These are phyloP conservation scores for Psylliodes chrysocephalus DNA, from an alignment of 2,888 invertebrate genomes.

Conservation along the genomic window DNA sequence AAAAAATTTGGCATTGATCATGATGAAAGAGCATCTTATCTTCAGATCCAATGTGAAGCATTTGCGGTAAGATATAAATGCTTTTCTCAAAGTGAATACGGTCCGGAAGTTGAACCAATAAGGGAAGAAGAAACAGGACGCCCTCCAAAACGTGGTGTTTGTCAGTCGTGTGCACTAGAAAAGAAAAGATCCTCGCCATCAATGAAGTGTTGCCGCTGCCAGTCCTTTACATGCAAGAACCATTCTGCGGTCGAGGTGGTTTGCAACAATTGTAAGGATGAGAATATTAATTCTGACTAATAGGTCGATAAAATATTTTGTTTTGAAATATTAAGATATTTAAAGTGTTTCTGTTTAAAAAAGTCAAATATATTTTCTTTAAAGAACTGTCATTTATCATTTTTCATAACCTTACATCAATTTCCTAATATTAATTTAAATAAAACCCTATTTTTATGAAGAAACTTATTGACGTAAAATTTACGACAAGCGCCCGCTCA, in stretches of 20 bases:
- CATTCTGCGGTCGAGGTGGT: constrained; percentile 39
- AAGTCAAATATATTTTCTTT: constrained; percentile 8
- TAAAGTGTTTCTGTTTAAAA: constrained; percentile 9
- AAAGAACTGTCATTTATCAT: constrained; percentile 6
- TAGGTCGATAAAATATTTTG: background rate
- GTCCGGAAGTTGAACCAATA: constrained; percentile 6
- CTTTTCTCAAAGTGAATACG: no score
- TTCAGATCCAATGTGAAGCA: no score
- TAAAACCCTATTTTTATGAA: no score
- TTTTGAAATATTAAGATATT: constrained; percentile 12
- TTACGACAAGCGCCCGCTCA: no score
- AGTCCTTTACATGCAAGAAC: constrained; percentile 37
- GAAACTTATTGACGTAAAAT: no score
- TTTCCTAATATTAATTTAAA: constrained; percentile 3
- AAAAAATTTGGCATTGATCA: no score
- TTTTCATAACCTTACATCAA: constrained; percentile 14
- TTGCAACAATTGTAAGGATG: constrained; percentile 34
- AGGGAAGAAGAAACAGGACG: constrained; percentile 5
- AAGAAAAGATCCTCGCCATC: constrained; percentile 17
- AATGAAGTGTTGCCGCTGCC: constrained; percentile 26
- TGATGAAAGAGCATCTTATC: no score
- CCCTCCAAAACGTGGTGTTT: constrained; percentile 21
- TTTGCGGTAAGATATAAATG: no score
- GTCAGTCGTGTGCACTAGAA: constrained; percentile 26
- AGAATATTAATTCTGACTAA: background rate